phyloP scores from a whole-genome alignment of 2,888 invertebrate genomes.

The Bimastos eiseni region DNA sequence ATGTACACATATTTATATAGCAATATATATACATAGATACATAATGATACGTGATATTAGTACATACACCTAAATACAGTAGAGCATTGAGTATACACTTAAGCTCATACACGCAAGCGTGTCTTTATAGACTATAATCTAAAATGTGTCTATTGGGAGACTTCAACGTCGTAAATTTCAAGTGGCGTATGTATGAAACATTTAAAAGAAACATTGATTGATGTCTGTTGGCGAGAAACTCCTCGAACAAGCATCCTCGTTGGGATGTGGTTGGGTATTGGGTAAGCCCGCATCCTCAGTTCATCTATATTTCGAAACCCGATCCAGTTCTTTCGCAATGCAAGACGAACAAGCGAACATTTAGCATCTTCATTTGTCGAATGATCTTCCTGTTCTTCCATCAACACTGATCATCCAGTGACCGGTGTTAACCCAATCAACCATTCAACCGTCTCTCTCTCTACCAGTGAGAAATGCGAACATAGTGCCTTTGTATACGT shows the following conservation, averaged over 20 bases:
- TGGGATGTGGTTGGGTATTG: not conserved
- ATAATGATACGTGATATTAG: no score
- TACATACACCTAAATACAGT: no score
- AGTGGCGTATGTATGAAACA: no score
- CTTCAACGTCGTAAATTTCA: no score
- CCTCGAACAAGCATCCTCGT: not conserved
- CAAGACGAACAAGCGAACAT: no score
- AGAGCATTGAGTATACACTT: no score
- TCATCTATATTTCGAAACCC: not conserved
- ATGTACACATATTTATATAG: slow-evolving; percentile 29
- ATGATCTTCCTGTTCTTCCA: not conserved
- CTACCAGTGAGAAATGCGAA: not conserved
- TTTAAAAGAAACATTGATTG: no score
- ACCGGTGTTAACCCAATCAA: not conserved
- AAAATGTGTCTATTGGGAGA: no score
- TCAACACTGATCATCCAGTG: not conserved
- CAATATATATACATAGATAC: slow-evolving; percentile 25
- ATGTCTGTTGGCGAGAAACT: no score
- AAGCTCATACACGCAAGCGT: no score
- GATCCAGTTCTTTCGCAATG: not conserved
- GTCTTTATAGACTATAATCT: no score
- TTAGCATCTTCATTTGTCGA: not conserved
- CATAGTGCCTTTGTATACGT: not conserved
- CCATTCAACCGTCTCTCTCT: not conserved
- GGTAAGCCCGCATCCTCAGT: not conserved